phyloP scores from a whole-genome alignment of 2,113 vertebrate genomes.

The Eudyptes chrysolophus region DNA sequence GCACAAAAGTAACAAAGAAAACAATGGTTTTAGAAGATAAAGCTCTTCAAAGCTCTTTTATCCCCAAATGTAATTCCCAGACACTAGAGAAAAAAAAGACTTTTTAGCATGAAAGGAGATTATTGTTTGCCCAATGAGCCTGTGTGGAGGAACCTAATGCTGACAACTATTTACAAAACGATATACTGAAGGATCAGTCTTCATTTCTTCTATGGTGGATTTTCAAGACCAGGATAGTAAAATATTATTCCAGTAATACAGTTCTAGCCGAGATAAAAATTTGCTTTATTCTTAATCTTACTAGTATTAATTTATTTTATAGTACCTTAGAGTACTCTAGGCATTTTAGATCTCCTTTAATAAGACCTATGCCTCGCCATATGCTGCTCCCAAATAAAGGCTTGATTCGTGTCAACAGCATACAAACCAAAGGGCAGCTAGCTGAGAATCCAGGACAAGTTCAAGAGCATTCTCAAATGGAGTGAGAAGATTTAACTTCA shows the following conservation, averaged over 20 bases:
- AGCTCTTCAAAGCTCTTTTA: slow-evolving; percentile 46
- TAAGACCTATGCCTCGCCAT: background rate
- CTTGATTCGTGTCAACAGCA: background rate
- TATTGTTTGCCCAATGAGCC: background rate
- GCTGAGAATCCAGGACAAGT: background rate
- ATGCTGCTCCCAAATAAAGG: slow-evolving; percentile 8
- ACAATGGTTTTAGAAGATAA: slow-evolving; percentile 45
- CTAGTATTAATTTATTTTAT: slow-evolving; percentile 42
- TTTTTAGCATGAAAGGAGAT: slow-evolving; percentile 33
- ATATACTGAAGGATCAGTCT: slow-evolving; percentile 1
- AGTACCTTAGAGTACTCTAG: background rate
- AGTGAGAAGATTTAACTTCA: background rate
- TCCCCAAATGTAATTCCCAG: background rate
- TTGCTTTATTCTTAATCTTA: slow-evolving; percentile 36
- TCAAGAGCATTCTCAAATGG: background rate
- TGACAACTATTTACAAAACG: slow-evolving; percentile 32
- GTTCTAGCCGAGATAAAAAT: slow-evolving; percentile 4
- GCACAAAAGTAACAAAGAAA: slow-evolving; percentile 5
- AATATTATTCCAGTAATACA: background rate
- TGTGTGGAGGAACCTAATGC: background rate
- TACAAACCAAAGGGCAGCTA: background rate
- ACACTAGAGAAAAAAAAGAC: background rate
- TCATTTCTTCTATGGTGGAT: background rate
- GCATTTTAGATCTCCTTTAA: background rate
- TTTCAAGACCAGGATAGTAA: background rate